Conservation (phyloP, 2,797 vertebrate genomes). For the Epinephelus coioides region DNA sequence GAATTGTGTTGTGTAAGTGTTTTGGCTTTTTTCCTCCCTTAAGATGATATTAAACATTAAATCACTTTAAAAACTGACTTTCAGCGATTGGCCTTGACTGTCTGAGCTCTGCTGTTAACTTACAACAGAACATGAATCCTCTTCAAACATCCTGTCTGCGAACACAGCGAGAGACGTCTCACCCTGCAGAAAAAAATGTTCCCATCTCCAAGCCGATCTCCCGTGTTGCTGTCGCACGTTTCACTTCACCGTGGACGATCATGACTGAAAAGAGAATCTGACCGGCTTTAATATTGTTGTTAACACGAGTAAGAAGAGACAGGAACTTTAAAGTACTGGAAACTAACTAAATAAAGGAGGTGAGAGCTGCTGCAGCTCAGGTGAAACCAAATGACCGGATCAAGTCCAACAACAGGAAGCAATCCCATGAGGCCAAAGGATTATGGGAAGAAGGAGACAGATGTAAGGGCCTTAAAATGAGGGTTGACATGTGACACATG, state of each 20-base stretch:
- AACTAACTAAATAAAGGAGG: neutral
- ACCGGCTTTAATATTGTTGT: neutral
- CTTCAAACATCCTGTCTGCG: neutral
- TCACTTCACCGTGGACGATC: neutral
- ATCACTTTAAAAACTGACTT: neutral
- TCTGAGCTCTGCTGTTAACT: neutral
- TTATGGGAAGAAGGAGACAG: neutral
- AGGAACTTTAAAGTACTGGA: neutral
- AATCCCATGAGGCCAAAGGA: neutral
- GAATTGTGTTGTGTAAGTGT: neutral
- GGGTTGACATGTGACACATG: conserved; percentile 18
- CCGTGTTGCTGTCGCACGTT: neutral
- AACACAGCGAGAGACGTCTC: neutral
- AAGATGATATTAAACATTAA: neutral
- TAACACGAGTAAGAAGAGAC: neutral
- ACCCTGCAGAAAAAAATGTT: neutral
- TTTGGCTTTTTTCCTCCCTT: neutral
- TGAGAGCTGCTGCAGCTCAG: neutral
- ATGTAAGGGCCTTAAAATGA: neutral
- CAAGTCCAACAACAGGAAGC: conserved; percentile 1
- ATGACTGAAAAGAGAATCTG: neutral
- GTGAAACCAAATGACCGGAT: neutral
- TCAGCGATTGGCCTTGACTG: neutral
- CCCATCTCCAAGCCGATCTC: neutral
- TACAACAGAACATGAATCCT: neutral